phyloP scores from a whole-genome alignment of 1,140 invertebrate genomes.

The Wasmannia auropunctata region DNA sequence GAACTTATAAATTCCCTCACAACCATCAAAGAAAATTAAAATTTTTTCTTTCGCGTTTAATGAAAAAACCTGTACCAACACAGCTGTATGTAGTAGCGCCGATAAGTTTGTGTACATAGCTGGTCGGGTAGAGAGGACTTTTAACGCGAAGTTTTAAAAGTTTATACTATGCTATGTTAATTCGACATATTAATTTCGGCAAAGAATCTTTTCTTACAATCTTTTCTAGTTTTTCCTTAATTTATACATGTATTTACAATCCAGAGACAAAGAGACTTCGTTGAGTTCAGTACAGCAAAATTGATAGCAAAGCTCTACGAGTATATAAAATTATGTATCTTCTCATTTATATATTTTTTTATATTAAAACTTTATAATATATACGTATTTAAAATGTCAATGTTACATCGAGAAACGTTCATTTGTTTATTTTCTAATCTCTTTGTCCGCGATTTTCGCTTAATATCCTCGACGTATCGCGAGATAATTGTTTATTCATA shows the following conservation, averaged over 20 bases:
- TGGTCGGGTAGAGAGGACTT: not conserved
- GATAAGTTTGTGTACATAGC: conserved; percentile 22
- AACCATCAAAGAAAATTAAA: conserved; percentile 26
- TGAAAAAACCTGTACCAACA: not conserved
- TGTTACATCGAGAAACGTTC: not conserved
- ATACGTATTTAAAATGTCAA: not conserved
- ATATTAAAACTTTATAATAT: not conserved
- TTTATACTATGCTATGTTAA: conserved; percentile 18
- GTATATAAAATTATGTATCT: not conserved
- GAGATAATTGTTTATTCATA: conserved; percentile 2
- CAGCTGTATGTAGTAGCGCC: not conserved
- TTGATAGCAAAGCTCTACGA: not conserved
- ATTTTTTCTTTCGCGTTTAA: conserved; percentile 23
- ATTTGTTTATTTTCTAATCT: not conserved
- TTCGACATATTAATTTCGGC: conserved; percentile 11
- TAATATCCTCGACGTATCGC: not conserved
- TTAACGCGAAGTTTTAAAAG: conserved; percentile 18
- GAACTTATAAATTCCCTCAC: not conserved
- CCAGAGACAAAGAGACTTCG: not conserved
- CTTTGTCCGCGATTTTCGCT: not conserved
- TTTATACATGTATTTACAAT: not conserved
- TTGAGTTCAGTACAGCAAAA: not conserved
- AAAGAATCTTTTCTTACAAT: conserved; percentile 11
- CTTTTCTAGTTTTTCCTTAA: not conserved
- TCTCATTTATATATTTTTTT: not conserved